phyloP scores from a whole-genome alignment of 1,140 invertebrate genomes.

The Linepithema humile region DNA sequence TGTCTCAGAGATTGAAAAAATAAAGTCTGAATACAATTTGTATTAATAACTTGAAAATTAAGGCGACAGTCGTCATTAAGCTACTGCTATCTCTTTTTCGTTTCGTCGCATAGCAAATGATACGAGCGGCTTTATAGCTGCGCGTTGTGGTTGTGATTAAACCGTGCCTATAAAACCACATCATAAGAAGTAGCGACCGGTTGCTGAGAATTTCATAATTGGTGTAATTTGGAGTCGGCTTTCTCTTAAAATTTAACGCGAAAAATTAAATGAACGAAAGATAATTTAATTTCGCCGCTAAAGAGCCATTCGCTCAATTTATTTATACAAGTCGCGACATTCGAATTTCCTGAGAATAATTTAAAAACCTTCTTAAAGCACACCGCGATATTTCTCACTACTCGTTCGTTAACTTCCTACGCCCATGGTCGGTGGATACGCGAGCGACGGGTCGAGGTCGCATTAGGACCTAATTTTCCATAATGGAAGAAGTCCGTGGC shows the following conservation, averaged over 20 bases:
- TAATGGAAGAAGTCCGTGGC: conserved; percentile 75
- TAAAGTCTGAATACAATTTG: neutral
- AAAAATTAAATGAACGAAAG: neutral
- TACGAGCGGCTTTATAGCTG: neutral
- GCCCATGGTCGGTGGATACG: conserved; percentile 56
- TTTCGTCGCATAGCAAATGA: conserved; percentile 8
- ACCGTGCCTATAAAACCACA: conserved; percentile 24
- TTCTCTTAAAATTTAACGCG: conserved; percentile 29
- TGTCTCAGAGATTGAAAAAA: neutral
- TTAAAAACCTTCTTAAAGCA: neutral
- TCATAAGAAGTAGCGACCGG: conserved; percentile 20
- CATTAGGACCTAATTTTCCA: conserved; percentile 78
- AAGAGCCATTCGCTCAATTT: neutral
- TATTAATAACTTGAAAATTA: conserved; percentile 15
- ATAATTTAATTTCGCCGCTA: conserved; percentile 2
- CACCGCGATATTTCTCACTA: neutral
- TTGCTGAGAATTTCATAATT: conserved; percentile 29
- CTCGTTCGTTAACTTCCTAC: conserved; percentile 24
- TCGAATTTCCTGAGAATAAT: neutral
- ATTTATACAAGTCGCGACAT: neutral
- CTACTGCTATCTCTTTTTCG: neutral
- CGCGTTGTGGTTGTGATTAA: conserved; percentile 11
- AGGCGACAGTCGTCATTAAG: conserved; percentile 24
- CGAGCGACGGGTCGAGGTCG: conserved; percentile 57
- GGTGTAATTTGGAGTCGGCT: conserved; percentile 19